A percentile compares a stretch with the other conserved stretches of the same genome.
These are phyloP conservation scores for Watsonalla cultraria DNA, from an alignment of 2,888 invertebrate genomes.

Conservation along the genomic window DNA sequence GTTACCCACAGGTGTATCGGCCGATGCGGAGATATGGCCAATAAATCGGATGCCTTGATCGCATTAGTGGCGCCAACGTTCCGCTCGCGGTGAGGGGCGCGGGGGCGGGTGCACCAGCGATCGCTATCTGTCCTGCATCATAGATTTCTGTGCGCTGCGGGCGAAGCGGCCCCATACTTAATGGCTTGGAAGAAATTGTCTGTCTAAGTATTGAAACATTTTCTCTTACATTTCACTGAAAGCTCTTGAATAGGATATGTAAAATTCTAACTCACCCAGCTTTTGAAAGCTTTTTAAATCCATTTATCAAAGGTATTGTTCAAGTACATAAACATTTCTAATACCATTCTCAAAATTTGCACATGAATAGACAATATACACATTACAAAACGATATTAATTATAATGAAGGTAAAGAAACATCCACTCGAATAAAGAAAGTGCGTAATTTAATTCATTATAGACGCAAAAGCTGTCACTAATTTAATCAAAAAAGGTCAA, in stretches of 20 bases:
- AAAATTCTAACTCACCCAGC: too few species aligned
- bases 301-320: neutral
- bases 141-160: slow-evolving; percentile 17
- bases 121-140: slow-evolving; percentile 33
- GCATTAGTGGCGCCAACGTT: slow-evolving; percentile 67
- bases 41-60: slow-evolving; percentile 64
- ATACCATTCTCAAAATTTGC: too few species aligned
- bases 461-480: slow-evolving; percentile 44
- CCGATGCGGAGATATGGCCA: slow-evolving; percentile 57
- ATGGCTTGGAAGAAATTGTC: slow-evolving; percentile 14
- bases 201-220: neutral
- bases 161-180: slow-evolving; percentile 18
- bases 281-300: too few species aligned
- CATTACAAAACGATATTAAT: neutral
- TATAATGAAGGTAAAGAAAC: slow-evolving; percentile 3
- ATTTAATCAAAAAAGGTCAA: slow-evolving; percentile 58
- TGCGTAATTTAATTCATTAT: slow-evolving; percentile 8
- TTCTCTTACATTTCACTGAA: neutral
- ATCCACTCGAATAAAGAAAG: slow-evolving; percentile 7
- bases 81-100: slow-evolving; percentile 34
- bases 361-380: too few species aligned
- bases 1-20: slow-evolving; percentile 58
- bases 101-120: slow-evolving; percentile 26
- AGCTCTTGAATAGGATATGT: too few species aligned
- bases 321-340: neutral